phyloP scores from a whole-genome alignment of 1,140 invertebrate species.

The Nymphalis io region DNA sequence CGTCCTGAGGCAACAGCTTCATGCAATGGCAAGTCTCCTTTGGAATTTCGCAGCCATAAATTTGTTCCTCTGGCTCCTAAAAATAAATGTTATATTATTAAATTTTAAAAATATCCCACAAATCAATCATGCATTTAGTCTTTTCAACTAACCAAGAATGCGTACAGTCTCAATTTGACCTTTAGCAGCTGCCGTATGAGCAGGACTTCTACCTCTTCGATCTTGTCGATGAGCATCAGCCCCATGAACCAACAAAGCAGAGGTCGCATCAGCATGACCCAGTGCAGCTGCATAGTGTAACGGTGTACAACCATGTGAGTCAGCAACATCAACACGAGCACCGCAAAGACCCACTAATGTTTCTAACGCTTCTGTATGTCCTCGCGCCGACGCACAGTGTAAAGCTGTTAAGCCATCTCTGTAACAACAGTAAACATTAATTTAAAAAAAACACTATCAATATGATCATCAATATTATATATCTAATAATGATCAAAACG shows the following conservation, averaged over 20 bases:
- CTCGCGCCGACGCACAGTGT: conserved; percentile 97
- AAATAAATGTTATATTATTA: conserved; percentile 25
- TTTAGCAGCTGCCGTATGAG: conserved; percentile 95
- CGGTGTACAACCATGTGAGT: conserved; percentile 96
- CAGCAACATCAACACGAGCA: conserved; percentile 91
- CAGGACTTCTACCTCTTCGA: conserved; percentile 91
- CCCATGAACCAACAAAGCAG: conserved; percentile 92
- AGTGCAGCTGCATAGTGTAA: conserved; percentile 97
- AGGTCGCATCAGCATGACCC: conserved; percentile 96
- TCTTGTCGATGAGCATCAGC: conserved; percentile 96
- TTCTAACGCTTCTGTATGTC: conserved; percentile 96
- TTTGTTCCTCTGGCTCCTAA: conserved; percentile 91
- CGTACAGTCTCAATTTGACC: conserved; percentile 88
- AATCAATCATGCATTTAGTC: conserved; percentile 2
- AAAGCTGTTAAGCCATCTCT: conserved; percentile 93
- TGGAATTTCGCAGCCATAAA: conserved; percentile 94
- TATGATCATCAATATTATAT: too few relatives aligned
- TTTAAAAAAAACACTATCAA: too few relatives aligned
- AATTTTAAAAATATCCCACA: conserved; percentile 9
- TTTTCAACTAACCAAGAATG: conserved; percentile 70
- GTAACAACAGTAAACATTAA: conserved; percentile 16
- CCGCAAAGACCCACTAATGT: conserved; percentile 94
- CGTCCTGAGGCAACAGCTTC: conserved; percentile 96
- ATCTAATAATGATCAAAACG: too few relatives aligned
- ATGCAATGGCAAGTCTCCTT: conserved; percentile 95